Conservation (phyloP, 2,888 invertebrate species). For the Antheraea yamamai region DNA sequence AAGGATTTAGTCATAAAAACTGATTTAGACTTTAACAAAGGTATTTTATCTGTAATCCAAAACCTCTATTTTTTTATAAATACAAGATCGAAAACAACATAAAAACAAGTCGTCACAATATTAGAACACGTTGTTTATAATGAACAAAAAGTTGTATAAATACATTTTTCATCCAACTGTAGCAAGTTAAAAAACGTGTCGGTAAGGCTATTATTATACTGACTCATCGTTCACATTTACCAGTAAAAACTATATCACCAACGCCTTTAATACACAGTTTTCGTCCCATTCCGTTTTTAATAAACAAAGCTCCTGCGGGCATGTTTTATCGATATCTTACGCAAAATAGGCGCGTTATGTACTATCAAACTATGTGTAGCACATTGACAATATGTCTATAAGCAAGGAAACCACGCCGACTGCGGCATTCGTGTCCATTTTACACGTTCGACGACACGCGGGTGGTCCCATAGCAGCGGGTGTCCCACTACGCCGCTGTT, state of each 20-base stretch:
- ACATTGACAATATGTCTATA: slow-evolving; percentile 23
- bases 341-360: not conserved
- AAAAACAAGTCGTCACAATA: not conserved
- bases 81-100: not conserved
- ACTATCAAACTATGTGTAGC: not conserved
- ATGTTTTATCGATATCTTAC: not conserved
- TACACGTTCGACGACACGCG: slow-evolving; percentile 51
- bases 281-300: not conserved
- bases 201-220: not conserved
- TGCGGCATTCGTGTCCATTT: slow-evolving; percentile 38
- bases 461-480: slow-evolving; percentile 74
- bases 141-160: not conserved
- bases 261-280: not conserved
- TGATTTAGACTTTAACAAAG: not conserved
- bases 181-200: not conserved
- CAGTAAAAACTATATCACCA: not conserved
- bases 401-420: slow-evolving; percentile 34
- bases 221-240: not conserved
- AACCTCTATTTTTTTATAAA: not conserved
- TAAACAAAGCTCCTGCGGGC: not conserved
- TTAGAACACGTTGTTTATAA: not conserved
- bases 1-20: not conserved
- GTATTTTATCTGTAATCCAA: not conserved
- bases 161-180: not conserved
- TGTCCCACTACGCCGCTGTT: slow-evolving; percentile 53